Evolutionary conservation across 2,113 vertebrate species (phyloP).

Genomic region (Oreotrochilus melanogaster): DNA sequence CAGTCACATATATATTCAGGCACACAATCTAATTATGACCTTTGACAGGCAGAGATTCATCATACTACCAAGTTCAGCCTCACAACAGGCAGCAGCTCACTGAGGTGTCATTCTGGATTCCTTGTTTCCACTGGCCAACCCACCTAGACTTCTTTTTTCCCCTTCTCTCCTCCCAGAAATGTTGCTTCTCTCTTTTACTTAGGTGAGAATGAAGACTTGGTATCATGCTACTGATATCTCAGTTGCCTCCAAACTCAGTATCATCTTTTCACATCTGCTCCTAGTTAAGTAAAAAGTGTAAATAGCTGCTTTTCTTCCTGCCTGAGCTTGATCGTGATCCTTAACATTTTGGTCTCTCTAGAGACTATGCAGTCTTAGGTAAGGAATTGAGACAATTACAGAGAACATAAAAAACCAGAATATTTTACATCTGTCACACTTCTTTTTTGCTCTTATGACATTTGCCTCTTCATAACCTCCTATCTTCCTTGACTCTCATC

Average conservation of each 20-base stretch:
- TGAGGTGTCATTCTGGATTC: neutral
- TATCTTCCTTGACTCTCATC: neutral
- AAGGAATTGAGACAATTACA: neutral
- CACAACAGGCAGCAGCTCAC: accelerated
- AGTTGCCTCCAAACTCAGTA: neutral
- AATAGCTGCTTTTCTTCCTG: neutral
- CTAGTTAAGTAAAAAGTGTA: neutral
- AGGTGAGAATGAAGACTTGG: neutral
- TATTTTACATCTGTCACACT: neutral
- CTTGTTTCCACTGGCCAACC: neutral
- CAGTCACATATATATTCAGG: neutral
- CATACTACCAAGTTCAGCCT: neutral
- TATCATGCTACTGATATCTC: neutral
- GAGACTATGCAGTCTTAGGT: neutral
- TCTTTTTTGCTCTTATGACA: neutral
- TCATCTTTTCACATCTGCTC: neutral
- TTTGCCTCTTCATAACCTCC: neutral
- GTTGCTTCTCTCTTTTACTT: neutral
- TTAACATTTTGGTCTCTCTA: neutral
- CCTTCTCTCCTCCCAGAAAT: neutral
- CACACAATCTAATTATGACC: neutral
- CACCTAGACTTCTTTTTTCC: neutral
- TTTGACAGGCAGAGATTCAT: neutral
- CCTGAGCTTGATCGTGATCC: neutral
- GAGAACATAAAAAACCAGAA: neutral